Base-by-base conservation (phyloP, 2,113 vertebrate species). In the Oxyura jamaicensis region DNA sequence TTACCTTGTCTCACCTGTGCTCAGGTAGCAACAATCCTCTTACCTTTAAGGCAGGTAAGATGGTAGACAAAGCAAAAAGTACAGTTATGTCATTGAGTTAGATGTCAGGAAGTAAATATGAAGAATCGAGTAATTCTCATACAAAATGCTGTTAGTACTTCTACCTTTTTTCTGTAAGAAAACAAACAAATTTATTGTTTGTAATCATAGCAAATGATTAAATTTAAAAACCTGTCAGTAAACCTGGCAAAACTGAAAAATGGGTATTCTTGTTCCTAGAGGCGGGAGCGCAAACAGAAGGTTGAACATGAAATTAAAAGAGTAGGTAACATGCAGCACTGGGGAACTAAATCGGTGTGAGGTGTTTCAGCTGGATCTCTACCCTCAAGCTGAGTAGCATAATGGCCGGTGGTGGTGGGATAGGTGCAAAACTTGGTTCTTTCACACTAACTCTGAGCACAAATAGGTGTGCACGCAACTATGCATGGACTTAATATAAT, bases 241-340 rank as follows among this genome's bases (percentile, higher is more conserved):
- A 72, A 55, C 26, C 67, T 82, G 66, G 7, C 4, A 5, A 92
- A 77, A 82, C 50, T 60, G 81, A 83, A 56, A 82, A 73, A 56
- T 76, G 31, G 44, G 29, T 96, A 7, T 65, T 95, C 81, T 83
- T 91, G 60, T 91, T 87, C 86, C 63, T 96, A 99, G 99, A 98
- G 89, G 96, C 98, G 98, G 83, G 97, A 97, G 19, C 97, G 85
- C 69, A 98, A 97, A 71, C 90, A 69, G 80, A 99, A 98, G 97
- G 71, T 66, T 62, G 96, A 97, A 52, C 95, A 75, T 3, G 94
- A 94, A 76, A 63, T 93, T 29, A 99, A 98, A 93, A 66, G 62
- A 88, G 97, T 99, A 94, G 92, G 98, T 93, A 95, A 86, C 60
- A n/a, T 39, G 60, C 59, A 85, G 77, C 75, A 77, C 71, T 91